Base-by-base conservation (phyloP, 2,113 vertebrate species). In the Melanostigma gelatinosum region DNA sequence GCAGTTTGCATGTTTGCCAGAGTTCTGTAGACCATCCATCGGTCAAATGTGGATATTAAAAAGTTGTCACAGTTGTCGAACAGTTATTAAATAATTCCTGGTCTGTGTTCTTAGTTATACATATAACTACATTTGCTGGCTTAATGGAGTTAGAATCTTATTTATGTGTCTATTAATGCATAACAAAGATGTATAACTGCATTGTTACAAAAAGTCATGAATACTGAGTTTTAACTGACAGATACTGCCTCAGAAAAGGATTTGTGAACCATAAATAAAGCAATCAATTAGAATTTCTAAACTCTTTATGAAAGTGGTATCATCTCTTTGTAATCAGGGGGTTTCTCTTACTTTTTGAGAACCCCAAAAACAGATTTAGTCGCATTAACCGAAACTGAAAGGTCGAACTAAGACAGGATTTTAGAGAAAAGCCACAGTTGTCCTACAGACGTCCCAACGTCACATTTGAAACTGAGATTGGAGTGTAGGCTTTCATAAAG, bases 381-480 rank as follows among this genome's bases (percentile, higher is more conserved):
- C 12, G 0, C 42, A 72, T 15, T 9, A 76, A n/a, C 11, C 50
- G 27, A 44, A 71, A 67, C 7, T 42, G n/a, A 8, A 50, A 61
- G 8, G 20, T 27, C 44, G 52, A 2, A 29, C 15, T 52, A 24
- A 48, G 22, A 55, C 18, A 29, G 2, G 15, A 20, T n/a, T 4
- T 48, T 12, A 69, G 8, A 70, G 20, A 48, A 63, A 66, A 65
- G 38, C 9, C 27, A 50, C 18, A 66, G n/a, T 74, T 83, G 85
- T 88, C 64, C 82, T 54, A 87, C 8, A 86, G 55, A 68, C 63
- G 46, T 75, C 29, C 29, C 13, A 2, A 71, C 76, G 86, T 91
- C 73, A 54, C 6, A 8, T 90, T 91, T 84, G 84, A 75, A 64
- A 22, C 7, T 48, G 57, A 32, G 64, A 77, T 22, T 36, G 42